Evolutionary conservation across 2,797 vertebrate genomes (phyloP), one percentile per base, ranked within the genome.

Genomic region (Zalophus californianus): DNA sequence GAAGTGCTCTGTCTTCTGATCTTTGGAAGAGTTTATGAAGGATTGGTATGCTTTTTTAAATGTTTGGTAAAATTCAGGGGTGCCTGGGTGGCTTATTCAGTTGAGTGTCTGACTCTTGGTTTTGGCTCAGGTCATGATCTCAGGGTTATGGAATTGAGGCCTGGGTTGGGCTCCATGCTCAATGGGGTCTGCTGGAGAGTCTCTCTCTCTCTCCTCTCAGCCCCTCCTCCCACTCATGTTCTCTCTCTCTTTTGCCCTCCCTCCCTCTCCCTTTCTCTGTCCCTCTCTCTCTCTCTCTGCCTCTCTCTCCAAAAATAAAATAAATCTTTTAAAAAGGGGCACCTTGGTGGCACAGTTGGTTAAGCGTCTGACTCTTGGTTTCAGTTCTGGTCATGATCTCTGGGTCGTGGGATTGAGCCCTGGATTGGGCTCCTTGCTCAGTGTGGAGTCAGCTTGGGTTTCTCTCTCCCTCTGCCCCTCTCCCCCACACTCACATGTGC

Each of bases 21-120:
- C 72, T 86, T 96, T 82, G 48, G n/a, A 66, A 93, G 25, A 73
- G 56, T 86, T 58, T 86, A 29, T 77, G 66, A 82, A 86, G 56
- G 38, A 66, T 80, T 80, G 50, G 20, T 27, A 21, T 83, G 64
- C 32, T 72, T 86, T 38, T 90, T 80, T 82, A 27, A 94, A 35
- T 72, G 5, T 60, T 56, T n/a, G 64, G 64, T 18, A 68, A 32
- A 68, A 35, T 68, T 68, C n/a, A 11, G n/a, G 18, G n/a, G 9
- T 68, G 18, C 21, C n/a, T 68, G n/a, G 18, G 18, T 68, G 18
- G n/a, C 18, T 68, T 18, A 35, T 10, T 35, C 18, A 4, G 66
- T 68, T 68, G n/a, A 35, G 66, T 9, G 2, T 38, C 66, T 68
- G 18, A 68, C 66, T 68, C 18, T 35, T 35, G n/a, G 9, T 68